Evolutionary conservation across 2,113 vertebrate genomes (phyloP).

Genomic region (Oreamnos americanus): DNA sequence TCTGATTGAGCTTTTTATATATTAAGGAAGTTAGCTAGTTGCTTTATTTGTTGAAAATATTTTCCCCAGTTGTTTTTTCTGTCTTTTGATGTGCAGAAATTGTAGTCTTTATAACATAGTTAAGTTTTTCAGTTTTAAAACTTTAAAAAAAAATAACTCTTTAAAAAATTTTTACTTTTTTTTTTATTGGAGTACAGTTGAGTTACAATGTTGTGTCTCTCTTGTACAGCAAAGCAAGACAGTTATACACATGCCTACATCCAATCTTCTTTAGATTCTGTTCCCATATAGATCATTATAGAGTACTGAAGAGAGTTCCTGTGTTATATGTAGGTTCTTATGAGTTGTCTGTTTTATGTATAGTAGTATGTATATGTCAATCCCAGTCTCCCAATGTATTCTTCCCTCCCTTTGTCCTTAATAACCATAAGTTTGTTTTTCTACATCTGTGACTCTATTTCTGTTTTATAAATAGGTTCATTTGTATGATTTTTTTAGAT

Average conservation of each 20-base stretch:
- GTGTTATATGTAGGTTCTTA: background rate
- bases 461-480: background rate
- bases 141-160: background rate
- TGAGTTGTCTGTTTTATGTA: background rate
- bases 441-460: background rate
- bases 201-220: background rate
- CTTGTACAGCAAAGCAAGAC: background rate
- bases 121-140: background rate
- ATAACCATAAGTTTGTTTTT: background rate
- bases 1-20: slow-evolving; percentile 38
- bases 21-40: slow-evolving; percentile 31
- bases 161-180: background rate
- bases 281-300: background rate
- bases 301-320: background rate
- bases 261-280: background rate
- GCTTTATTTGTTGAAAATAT: slow-evolving; percentile 40
- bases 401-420: background rate
- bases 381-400: background rate
- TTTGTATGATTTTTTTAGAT: background rate
- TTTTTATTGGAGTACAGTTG: background rate
- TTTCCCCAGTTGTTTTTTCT: background rate
- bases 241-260: background rate
- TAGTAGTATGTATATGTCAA: background rate
- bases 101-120: background rate
- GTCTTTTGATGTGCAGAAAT: slow-evolving; percentile 16